Evolutionary conservation across 2,113 vertebrate species (phyloP), one percentile per base, ranked within the genome.

Genomic region (Sturnus vulgaris): DNA sequence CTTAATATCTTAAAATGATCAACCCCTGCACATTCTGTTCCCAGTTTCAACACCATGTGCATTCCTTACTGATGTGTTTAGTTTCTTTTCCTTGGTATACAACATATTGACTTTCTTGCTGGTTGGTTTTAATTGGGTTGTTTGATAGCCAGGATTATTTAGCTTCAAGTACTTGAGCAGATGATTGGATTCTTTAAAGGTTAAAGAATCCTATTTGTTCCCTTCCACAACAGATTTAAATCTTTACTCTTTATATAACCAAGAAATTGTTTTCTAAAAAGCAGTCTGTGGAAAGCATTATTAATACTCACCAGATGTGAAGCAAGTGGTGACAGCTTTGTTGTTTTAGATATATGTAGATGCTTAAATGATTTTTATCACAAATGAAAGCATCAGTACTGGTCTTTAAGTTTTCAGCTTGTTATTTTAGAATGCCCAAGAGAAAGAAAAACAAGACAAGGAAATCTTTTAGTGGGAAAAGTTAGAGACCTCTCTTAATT

Each of bases 191-290:
- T 97, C 92, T 96, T 97, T 97, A 95, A 92, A 77, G 86, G 92
- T 93, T 97, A 92, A 97, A 94, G 88, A 94, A 95, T 96, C 86
- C 70, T 96, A 83, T 95, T 97, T 97, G 68, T 90, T 96, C 61
- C 93, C 50, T 89, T 96, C 82, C 91, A 69, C 81, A 92, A 85
- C 23, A 93, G 61, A 89, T 88, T 95, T 94, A 88, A 93, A 84
- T 87, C 75, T 88, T 93, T 69, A 31, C 44, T 80, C 59, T 79
- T 97, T 93, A 73, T 91, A 83, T 42, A 93, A 88, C 52, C 40
- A 85, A 93, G 63, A 91, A 90, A 86, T 84, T 35, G 82, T 96
- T 97, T 97, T 95, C 82, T 95, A 93, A 90, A 33, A 82, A 50
- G 53, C 71, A 96, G 31, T 68, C 93, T 86, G 52, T 94, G 88